phyloP scores from a whole-genome alignment of 2,888 invertebrate species.

The Caenorhabditis sp. region DNA sequence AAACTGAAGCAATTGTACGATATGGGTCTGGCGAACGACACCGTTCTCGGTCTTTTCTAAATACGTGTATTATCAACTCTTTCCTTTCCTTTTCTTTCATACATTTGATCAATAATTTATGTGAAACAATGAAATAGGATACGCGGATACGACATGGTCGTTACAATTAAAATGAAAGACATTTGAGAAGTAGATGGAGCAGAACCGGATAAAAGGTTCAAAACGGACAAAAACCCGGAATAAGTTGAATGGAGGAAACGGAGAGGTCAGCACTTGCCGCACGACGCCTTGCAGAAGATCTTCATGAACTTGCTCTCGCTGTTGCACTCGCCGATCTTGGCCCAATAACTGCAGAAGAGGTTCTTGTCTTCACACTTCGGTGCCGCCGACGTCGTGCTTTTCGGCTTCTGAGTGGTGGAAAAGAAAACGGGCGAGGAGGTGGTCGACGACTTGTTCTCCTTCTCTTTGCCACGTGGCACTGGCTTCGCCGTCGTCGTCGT shows the following conservation, averaged over 20 bases:
- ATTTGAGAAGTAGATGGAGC: conserved; percentile 22
- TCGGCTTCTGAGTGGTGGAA: not conserved
- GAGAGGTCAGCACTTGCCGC: conserved; percentile 55
- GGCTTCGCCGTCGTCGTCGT: conserved; percentile 43
- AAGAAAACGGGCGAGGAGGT: too few species aligned
- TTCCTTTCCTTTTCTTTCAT: not conserved
- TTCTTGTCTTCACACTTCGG: conserved; percentile 75
- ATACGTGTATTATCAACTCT: conserved; percentile 33
- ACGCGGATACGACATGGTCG: conserved; percentile 55
- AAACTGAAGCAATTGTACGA: conserved; percentile 61
- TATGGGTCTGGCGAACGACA: conserved; percentile 59
- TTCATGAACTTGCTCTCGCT: conserved; percentile 79
- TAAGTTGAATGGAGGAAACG: not conserved
- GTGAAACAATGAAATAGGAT: conserved; percentile 42
- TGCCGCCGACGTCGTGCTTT: conserved; percentile 38
- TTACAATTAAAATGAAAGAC: conserved; percentile 51
- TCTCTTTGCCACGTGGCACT: conserved; percentile 45
- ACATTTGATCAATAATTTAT: conserved; percentile 40
- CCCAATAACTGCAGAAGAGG: conserved; percentile 79
- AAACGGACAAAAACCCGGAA: conserved; percentile 44
- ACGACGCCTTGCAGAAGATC: conserved; percentile 71
- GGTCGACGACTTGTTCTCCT: conserved; percentile 22
- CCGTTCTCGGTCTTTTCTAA: conserved; percentile 43
- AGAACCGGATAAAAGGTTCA: conserved; percentile 43
- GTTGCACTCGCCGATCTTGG: conserved; percentile 78